Conservation (phyloP, 1,140 invertebrate species). For the Ostrea edulis region DNA sequence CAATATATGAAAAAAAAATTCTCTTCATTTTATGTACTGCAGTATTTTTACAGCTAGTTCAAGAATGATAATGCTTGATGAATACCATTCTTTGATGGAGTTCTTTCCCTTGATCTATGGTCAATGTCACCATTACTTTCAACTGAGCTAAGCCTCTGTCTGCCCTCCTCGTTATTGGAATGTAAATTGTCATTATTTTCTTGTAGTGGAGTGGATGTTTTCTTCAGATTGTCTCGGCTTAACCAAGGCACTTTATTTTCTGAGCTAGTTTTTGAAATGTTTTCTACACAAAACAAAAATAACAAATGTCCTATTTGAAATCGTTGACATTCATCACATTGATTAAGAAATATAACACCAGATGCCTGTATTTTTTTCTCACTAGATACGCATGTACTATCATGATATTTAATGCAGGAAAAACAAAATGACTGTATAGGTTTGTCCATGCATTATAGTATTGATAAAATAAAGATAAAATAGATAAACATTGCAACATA, state of each 20-base stretch:
- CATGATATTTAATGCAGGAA: too few relatives aligned
- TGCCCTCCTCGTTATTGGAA: constrained; percentile 22
- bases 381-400: too few relatives aligned
- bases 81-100: neutral
- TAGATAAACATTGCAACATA: neutral
- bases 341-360: too few relatives aligned
- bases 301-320: neutral
- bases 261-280: constrained; percentile 10
- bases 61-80: neutral
- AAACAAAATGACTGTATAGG: too few relatives aligned
- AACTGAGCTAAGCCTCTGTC: neutral
- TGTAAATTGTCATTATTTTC: constrained; percentile 43
- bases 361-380: too few relatives aligned
- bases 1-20: too few relatives aligned
- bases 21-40: too few relatives aligned
- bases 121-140: constrained; percentile 10
- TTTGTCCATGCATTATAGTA: neutral
- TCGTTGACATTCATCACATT: too few relatives aligned
- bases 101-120: neutral
- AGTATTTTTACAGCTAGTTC: too few relatives aligned
- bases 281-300: neutral
- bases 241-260: constrained; percentile 30
- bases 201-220: constrained; percentile 50
- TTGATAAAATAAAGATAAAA: neutral
- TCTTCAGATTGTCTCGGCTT: constrained; percentile 32